Percentiles rank a stretch among this genome's conserved stretches.
phyloP scores from a whole-genome alignment of 2,797 vertebrate genomes.

The Neostethus bicornis region DNA sequence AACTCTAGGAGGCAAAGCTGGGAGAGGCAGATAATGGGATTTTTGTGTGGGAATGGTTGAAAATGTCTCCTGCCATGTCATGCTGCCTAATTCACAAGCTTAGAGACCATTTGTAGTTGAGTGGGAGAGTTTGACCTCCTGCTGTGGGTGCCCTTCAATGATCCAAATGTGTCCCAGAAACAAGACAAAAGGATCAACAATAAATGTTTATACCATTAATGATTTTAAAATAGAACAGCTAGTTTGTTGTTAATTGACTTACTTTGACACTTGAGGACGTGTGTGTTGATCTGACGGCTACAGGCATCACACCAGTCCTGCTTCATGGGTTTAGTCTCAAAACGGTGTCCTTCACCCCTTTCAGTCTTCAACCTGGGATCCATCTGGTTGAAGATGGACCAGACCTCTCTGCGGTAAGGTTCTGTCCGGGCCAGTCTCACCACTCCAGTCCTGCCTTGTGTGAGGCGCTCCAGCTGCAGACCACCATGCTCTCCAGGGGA shows the following conservation, averaged over 20 bases:
- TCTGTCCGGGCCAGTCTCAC: conserved; percentile 80
- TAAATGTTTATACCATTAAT: neutral
- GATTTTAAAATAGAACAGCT: too few relatives aligned
- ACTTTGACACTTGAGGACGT: conserved; percentile 86
- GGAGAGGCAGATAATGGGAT: conserved; percentile 57
- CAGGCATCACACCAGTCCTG: conserved; percentile 91
- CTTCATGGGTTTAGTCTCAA: conserved; percentile 69
- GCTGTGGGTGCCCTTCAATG: conserved; percentile 12
- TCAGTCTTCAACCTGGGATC: conserved; percentile 83
- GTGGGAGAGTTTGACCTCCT: conserved; percentile 2
- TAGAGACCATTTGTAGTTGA: conserved; percentile 11
- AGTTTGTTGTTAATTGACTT: conserved; percentile 63
- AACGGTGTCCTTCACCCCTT: conserved; percentile 86
- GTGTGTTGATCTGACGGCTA: conserved; percentile 79
- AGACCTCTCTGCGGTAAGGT: conserved; percentile 83
- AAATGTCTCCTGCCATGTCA: conserved; percentile 38
- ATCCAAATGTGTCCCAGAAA: neutral
- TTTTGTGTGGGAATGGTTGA: conserved; percentile 38
- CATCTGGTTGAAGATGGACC: conserved; percentile 86
- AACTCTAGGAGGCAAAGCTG: conserved; percentile 52
- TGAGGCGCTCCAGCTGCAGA: conserved; percentile 68
- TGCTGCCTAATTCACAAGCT: conserved; percentile 16
- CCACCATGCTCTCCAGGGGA: conserved; percentile 31
- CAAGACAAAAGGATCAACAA: neutral
- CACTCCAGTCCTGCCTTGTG: conserved; percentile 77